A percentile compares a stretch with the other conserved stretches of the same genome.
Conservation (phyloP, 2,113 vertebrate species). For the Nesoenas mayeri region DNA sequence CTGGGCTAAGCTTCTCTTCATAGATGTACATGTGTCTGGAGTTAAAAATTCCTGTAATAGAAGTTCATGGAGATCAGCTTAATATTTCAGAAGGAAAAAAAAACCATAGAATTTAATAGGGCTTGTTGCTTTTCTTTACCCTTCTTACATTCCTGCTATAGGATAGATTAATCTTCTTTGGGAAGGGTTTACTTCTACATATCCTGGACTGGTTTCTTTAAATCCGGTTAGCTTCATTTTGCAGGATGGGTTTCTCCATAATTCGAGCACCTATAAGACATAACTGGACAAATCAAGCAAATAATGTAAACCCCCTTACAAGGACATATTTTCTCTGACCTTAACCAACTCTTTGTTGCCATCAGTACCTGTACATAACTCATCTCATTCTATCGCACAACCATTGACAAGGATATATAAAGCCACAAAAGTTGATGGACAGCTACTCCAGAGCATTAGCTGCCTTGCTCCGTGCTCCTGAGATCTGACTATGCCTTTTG, state of each 20-base stretch:
- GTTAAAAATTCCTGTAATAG: not conserved
- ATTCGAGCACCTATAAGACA: not conserved
- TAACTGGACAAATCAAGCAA: not conserved
- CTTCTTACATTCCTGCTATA: not conserved
- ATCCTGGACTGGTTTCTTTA: not conserved
- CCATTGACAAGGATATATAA: conserved; percentile 39
- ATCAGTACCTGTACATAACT: not conserved
- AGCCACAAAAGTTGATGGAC: conserved; percentile 38
- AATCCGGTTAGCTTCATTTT: not conserved
- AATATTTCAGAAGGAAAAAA: not conserved
- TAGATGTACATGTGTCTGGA: not conserved
- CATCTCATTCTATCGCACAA: conserved; percentile 17
- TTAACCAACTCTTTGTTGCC: not conserved
- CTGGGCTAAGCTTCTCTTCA: not conserved
- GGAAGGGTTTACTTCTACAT: not conserved
- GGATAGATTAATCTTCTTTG: not conserved
- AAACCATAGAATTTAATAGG: not conserved
- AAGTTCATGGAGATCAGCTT: not conserved
- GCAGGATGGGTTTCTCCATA: not conserved
- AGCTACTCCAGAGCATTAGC: conserved; percentile 8
- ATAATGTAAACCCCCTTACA: not conserved
- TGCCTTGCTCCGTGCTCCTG: conserved; percentile 46
- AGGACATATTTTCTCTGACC: conserved; percentile 5
- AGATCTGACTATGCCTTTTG: conserved; percentile 51
- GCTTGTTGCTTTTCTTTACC: not conserved